Conservation (phyloP, 2,113 vertebrate genomes). For the Dipodomys spectabilis region DNA sequence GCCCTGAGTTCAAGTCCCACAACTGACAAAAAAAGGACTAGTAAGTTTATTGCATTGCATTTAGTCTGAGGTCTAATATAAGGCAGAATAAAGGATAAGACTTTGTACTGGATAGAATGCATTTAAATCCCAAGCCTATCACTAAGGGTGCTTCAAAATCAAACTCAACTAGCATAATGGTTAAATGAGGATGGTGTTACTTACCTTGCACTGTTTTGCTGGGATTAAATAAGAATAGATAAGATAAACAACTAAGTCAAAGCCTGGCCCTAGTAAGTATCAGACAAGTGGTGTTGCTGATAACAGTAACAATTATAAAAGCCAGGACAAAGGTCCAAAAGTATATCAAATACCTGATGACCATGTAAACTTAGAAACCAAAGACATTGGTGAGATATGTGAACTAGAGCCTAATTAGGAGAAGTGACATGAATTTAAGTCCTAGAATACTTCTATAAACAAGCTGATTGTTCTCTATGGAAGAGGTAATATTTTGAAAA, state of each 20-base stretch:
- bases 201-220: background rate
- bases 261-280: background rate
- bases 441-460: background rate
- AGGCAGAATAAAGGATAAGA: background rate
- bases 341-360: no score
- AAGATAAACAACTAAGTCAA: background rate
- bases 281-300: background rate
- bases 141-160: background rate
- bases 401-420: background rate
- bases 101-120: background rate
- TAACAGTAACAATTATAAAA: background rate
- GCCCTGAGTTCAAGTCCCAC: no score
- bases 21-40: background rate
- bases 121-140: background rate
- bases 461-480: background rate
- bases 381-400: no score
- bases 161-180: background rate
- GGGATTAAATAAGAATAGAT: slow-evolving; percentile 41
- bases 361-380: background rate
- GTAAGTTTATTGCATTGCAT: background rate
- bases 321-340: background rate
- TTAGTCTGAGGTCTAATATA: background rate
- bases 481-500: background rate
- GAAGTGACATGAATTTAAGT: no score
- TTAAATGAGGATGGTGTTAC: background rate